A percentile compares a stretch with the other conserved stretches of the same genome.
These are phyloP conservation scores for Lanius collurio DNA, from an alignment of 2,113 vertebrate species.

Conservation along the genomic window DNA sequence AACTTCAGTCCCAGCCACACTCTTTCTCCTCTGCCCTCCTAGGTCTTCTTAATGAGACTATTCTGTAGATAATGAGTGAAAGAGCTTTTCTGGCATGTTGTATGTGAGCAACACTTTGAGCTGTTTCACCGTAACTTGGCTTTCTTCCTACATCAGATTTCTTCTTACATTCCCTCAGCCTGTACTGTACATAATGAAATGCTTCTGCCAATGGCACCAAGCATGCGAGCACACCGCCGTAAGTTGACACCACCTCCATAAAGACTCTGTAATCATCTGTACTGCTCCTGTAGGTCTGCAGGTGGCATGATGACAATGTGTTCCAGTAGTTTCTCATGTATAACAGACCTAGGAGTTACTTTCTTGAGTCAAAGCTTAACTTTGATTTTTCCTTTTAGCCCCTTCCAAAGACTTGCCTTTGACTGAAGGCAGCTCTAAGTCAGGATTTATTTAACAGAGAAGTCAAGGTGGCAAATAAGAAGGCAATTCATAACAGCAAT, in stretches of 20 bases:
- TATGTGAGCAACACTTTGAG: neutral
- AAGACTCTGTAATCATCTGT: neutral
- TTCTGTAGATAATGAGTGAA: neutral
- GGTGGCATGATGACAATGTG: neutral
- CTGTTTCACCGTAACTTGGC: neutral
- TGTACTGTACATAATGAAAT: neutral
- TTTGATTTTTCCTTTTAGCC: neutral
- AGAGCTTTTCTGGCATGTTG: neutral
- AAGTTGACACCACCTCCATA: neutral
- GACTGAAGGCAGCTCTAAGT: neutral
- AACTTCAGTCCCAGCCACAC: neutral
- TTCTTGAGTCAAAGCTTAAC: neutral
- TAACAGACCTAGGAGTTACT: neutral
- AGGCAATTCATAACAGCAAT: neutral
- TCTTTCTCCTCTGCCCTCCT: neutral
- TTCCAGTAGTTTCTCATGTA: neutral
- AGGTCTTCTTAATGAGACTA: neutral
- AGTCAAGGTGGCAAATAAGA: neutral
- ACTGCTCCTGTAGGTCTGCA: neutral
- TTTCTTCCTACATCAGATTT: neutral
- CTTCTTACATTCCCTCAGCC: neutral
- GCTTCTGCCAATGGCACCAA: neutral
- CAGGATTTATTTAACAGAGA: neutral
- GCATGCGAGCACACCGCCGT: rapidly evolving
- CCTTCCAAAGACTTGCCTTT: neutral